Percentiles rank a stretch among this genome's conserved stretches.
Evolutionary conservation across 2,113 vertebrate genomes (phyloP).

Genomic region (Catharus minimus): DNA sequence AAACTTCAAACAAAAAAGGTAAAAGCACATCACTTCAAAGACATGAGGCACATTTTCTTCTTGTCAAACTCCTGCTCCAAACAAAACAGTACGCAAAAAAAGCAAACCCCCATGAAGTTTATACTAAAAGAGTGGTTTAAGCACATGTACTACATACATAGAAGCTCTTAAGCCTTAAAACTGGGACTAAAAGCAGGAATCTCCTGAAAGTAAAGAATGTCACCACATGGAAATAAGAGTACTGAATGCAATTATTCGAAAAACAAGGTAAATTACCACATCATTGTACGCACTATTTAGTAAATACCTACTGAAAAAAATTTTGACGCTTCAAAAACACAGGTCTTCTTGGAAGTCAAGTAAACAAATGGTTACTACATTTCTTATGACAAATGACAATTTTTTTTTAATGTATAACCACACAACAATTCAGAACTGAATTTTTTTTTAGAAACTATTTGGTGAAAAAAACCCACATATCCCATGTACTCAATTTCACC

Average conservation of each 20-base stretch:
- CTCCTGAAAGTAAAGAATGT: not conserved
- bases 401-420: not conserved
- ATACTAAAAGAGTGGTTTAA: not conserved
- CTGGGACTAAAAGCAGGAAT: not conserved
- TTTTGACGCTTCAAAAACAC: not conserved
- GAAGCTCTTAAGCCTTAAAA: not conserved
- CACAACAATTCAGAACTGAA: not conserved
- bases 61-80: not conserved
- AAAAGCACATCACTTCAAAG: constrained; percentile 13
- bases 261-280: not conserved
- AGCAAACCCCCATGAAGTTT: not conserved
- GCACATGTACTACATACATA: not conserved
- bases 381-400: not conserved
- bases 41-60: not conserved
- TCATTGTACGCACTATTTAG: not conserved
- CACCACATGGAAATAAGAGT: not conserved
- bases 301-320: not conserved
- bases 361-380: not conserved
- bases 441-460: not conserved
- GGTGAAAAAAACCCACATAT: not conserved
- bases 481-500: not conserved
- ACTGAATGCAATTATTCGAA: not conserved
- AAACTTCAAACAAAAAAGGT: constrained; percentile 76
- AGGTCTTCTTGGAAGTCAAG: not conserved
- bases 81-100: not conserved